Percentiles rank a stretch among this genome's conserved stretches.
These are phyloP conservation scores for Acronicta aceris DNA, from an alignment of 2,888 invertebrate species.

Conservation along the genomic window DNA sequence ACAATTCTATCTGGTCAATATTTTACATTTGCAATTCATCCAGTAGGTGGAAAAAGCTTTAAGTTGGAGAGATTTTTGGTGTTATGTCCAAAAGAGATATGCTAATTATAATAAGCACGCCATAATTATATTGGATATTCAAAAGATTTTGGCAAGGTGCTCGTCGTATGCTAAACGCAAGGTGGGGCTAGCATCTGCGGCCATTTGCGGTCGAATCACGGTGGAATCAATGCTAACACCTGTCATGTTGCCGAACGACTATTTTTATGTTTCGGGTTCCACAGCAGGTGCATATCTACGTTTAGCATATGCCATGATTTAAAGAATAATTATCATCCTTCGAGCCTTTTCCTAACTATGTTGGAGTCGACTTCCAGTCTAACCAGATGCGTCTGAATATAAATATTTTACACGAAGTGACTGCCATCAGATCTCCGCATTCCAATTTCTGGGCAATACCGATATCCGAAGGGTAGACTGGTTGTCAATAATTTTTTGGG, in stretches of 20 bases:
- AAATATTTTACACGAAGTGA: too few species aligned
- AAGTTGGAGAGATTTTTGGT: neutral
- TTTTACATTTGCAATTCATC: too few species aligned
- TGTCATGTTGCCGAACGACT: constrained; percentile 56
- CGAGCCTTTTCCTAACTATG: too few species aligned
- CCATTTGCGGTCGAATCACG: constrained; percentile 71
- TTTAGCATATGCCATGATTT: constrained; percentile 7
- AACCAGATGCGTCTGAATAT: too few species aligned
- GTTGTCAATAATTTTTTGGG: too few species aligned
- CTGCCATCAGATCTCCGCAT: too few species aligned
- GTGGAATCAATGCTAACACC: constrained; percentile 80
- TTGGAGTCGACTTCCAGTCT: too few species aligned
- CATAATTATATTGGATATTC: constrained; percentile 55
- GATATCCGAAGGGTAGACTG: too few species aligned
- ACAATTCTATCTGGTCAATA: too few species aligned
- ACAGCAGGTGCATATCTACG: constrained; percentile 22
- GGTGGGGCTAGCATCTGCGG: constrained; percentile 80
- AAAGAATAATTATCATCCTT: too few species aligned
- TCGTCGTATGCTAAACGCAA: constrained; percentile 62
- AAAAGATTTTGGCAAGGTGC: constrained; percentile 71
- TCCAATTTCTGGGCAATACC: too few species aligned
- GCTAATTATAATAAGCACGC: constrained; percentile 35
- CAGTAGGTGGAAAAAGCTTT: too few species aligned
- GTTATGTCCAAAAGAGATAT: neutral
- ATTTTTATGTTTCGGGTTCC: constrained; percentile 20